Conservation (phyloP, 2,797 vertebrate species). For the Melanotaenia boesemani region DNA sequence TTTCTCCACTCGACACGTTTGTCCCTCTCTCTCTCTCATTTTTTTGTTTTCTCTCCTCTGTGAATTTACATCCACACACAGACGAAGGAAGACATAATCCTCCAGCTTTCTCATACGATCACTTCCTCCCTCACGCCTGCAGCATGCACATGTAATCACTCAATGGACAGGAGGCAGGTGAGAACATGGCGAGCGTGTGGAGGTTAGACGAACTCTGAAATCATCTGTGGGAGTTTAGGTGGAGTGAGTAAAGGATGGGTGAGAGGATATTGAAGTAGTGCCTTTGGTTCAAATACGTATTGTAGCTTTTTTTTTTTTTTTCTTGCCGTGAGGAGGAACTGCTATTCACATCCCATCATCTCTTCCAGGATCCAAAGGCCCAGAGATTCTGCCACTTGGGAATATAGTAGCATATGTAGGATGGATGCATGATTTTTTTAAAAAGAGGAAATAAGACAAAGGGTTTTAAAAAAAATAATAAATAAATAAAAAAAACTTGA, state of each 20-base stretch:
- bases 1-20: slow-evolving; percentile 14
- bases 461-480: background rate
- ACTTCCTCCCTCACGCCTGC: slow-evolving; percentile 15
- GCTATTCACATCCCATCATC: slow-evolving; percentile 38
- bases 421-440: slow-evolving; percentile 2
- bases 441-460: background rate
- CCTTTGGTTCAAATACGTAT: slow-evolving; percentile 40
- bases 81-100: slow-evolving; percentile 46
- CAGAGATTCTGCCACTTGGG: slow-evolving; percentile 28
- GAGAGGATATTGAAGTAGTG: slow-evolving; percentile 28
- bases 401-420: slow-evolving; percentile 37
- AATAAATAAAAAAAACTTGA: slow-evolving; percentile 3
- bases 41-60: slow-evolving; percentile 8
- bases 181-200: slow-evolving; percentile 20
- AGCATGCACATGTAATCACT: slow-evolving; percentile 64
- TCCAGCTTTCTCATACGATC: slow-evolving; percentile 46
- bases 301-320: slow-evolving; percentile 28
- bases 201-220: slow-evolving; percentile 40
- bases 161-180: slow-evolving; percentile 42
- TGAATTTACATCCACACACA: slow-evolving; percentile 39
- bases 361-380: slow-evolving; percentile 31
- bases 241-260: slow-evolving; percentile 42
- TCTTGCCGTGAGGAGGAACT: slow-evolving; percentile 28
- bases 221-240: slow-evolving; percentile 41
- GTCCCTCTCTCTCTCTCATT: background rate